Conservation (phyloP, 2,797 vertebrate genomes). For the Coccyzus lansbergi region DNA sequence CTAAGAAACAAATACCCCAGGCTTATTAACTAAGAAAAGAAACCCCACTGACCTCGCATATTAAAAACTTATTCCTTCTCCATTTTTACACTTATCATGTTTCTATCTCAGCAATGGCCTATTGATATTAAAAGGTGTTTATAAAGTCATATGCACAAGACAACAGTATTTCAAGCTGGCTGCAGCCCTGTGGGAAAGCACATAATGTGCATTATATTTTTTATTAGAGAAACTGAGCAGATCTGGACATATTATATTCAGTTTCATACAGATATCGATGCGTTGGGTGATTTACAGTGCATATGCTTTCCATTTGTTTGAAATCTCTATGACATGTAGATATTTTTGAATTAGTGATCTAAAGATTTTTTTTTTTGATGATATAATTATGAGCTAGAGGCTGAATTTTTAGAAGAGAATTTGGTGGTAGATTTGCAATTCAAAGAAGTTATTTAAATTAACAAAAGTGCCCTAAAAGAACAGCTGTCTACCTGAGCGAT, state of each 20-base stretch:
- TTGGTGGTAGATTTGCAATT: constrained; percentile 67
- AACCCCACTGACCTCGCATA: not conserved
- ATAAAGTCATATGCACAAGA: not conserved
- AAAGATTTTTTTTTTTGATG: constrained; percentile 62
- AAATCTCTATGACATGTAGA: constrained; percentile 50
- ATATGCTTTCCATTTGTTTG: constrained; percentile 56
- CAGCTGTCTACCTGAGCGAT: constrained; percentile 68
- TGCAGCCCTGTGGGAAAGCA: not conserved
- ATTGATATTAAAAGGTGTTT: not conserved
- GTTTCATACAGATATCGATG: constrained; percentile 33
- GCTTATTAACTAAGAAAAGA: not conserved
- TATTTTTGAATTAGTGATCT: constrained; percentile 65
- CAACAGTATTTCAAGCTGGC: not conserved
- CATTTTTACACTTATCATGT: not conserved
- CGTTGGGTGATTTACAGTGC: constrained; percentile 38
- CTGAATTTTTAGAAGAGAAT: constrained; percentile 62
- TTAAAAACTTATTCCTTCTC: not conserved
- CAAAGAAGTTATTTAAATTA: constrained; percentile 68
- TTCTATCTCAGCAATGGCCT: not conserved
- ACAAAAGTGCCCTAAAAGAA: constrained; percentile 67
- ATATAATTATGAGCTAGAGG: constrained; percentile 67
- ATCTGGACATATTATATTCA: constrained; percentile 16
- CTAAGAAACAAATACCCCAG: not conserved
- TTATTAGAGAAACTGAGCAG: not conserved
- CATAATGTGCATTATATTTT: not conserved